Base-by-base conservation (phyloP, 2,113 vertebrate species). In the Laterallus jamaicensis region DNA sequence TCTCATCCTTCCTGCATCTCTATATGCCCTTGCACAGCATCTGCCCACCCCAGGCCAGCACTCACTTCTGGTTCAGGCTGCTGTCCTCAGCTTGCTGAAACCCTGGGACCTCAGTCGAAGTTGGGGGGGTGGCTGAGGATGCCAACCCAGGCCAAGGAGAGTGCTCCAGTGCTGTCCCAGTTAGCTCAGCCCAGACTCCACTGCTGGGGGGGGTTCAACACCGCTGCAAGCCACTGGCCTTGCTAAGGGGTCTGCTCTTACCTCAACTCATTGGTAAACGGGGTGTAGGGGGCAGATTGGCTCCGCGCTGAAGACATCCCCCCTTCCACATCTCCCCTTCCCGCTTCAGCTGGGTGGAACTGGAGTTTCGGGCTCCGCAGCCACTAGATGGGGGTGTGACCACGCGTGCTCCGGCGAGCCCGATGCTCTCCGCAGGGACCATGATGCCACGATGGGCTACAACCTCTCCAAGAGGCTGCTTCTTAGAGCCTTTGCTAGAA, bases 361-460 rank as follows among this genome's bases (percentile, higher is more conserved):
- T 26, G 2, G 79, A 44, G 37, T 2, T 9, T 5, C 37, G 12
- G 24, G 10, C 44, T 39, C 44, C 25, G 81, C 87, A 83, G 90
- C 96, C 95, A 13, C 95, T 96, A 97, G 95, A 88, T 96, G 95
- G 96, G 87, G 94, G 93, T 95, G 90, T 96, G 75, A 11, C 55
- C 87, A 12, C 28, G 40, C 0, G 20, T 2, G 66, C 52, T 6
- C 12, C 5, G 3, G 58, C 28, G 26, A 47, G 5, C 5, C 37
- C 22, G 17, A 1, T 0, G 8, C 10, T 26, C 17, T 4, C 9
- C 31, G 3, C 29, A 4, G 55, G n/a, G 24, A 28, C 44, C 17
- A 18, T 1, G 4, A 3, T 3, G 50, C 1, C 4, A 71, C 18
- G 26, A 4, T 4, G 26, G n/a, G 42, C 56, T 44, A 7, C 31